These are phyloP conservation scores for Panagrolaimus sp. DNA, from an alignment of 1,140 invertebrate genomes.

Conservation along the genomic window DNA sequence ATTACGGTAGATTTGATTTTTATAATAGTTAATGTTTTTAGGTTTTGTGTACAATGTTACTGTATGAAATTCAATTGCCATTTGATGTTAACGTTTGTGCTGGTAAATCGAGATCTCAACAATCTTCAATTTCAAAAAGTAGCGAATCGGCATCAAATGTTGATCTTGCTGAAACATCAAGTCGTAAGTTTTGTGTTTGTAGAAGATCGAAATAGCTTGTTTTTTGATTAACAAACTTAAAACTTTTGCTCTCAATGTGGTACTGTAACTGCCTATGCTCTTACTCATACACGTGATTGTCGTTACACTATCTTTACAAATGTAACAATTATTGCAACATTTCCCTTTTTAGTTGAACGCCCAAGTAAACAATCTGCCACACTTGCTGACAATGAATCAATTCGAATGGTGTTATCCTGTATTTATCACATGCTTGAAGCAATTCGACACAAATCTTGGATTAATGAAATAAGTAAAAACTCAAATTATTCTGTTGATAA, in stretches of 20 bases:
- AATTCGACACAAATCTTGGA: constrained; percentile 39
- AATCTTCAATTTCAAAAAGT: no score
- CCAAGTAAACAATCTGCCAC: constrained; percentile 34
- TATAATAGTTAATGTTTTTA: neutral
- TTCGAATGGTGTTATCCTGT: constrained; percentile 45
- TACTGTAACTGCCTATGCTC: no score
- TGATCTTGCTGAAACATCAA: no score
- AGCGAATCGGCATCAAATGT: no score
- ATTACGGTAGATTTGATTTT: constrained; percentile 21
- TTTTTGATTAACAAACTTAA: no score
- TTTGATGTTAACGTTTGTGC: neutral
- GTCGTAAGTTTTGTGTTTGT: no score
- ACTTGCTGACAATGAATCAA: constrained; percentile 51
- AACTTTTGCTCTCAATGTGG: no score
- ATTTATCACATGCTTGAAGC: constrained; percentile 56
- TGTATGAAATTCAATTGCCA: constrained; percentile 25
- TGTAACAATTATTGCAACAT: no score
- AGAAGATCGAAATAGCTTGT: no score
- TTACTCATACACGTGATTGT: no score
- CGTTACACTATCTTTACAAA: no score
- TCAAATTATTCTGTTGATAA: constrained; percentile 29
- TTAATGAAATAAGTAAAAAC: neutral
- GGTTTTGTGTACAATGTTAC: constrained; percentile 23
- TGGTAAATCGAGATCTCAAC: no score
- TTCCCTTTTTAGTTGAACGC: neutral